Conservation (phyloP, 2,113 vertebrate genomes). For the Microtus montanus region DNA sequence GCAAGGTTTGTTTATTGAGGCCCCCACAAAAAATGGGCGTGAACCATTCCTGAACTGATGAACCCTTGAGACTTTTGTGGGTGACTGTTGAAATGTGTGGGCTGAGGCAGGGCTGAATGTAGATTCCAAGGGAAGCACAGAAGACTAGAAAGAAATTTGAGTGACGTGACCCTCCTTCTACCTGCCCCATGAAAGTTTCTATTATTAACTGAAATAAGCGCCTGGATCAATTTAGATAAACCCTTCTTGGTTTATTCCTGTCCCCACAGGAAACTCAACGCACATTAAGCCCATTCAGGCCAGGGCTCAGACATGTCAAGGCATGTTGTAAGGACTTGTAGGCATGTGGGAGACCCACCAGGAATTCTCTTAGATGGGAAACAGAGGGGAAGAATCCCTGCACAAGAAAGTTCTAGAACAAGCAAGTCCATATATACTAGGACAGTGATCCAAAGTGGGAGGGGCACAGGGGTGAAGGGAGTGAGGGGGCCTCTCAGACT, state of each 20-base stretch:
- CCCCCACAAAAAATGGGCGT: background rate
- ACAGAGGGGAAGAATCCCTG: background rate
- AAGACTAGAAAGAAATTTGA: background rate
- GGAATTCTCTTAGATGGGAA: background rate
- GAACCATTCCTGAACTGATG: background rate
- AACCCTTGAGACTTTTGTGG: background rate
- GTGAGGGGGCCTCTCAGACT: background rate
- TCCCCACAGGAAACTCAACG: background rate
- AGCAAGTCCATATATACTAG: background rate
- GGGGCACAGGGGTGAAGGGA: background rate
- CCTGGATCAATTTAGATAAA: slow-evolving; percentile 43
- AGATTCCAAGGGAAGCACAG: background rate
- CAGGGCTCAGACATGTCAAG: background rate
- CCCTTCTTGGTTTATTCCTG: background rate
- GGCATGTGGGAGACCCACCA: background rate
- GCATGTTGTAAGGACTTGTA: background rate
- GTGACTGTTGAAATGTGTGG: background rate
- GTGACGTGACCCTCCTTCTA: background rate
- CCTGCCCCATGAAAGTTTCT: background rate
- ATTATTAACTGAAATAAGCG: slow-evolving; percentile 41
- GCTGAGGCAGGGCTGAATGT: background rate
- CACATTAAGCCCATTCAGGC: background rate
- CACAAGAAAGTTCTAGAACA: background rate
- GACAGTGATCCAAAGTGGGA: background rate
- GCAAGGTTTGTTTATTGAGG: background rate